Base-by-base conservation (phyloP, 1,140 invertebrate genomes). In the Diorhabda carinulata region DNA sequence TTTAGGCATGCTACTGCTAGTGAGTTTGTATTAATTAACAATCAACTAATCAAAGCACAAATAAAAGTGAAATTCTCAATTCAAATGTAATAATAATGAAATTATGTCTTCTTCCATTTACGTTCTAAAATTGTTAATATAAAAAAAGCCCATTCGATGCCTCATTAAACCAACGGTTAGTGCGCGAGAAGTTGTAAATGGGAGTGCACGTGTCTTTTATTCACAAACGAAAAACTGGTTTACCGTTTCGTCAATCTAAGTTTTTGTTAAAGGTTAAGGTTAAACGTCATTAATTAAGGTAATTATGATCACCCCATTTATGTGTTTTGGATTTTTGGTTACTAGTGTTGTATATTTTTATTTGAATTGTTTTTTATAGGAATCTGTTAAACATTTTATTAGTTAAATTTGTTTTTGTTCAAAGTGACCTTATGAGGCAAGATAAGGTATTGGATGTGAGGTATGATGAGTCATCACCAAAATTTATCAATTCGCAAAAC, bases 391-490 rank as follows among this genome's bases (percentile, higher is more conserved):
- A 52, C 2, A 52, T 52, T 52, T 52, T 9, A 52, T 5, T 52
- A 52, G 45, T 52, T 5, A 2, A 52, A 6, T 52, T 52, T 52
- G 5, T 52, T 52, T 52, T 52, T 52, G 45, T 52, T 52, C 8
- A 52, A 52, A 52, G 45, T 52, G 5, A 52, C 45, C 45, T 52
- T 52, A 25, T 52, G 45, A 52, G 45, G 45, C 45, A 52, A 52
- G 5, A 9, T 52, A 9, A 2, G 45, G 5, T 52, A 52, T 52
- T 52, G 45, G 45, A 52, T 52, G 45, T 9, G 45, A 47, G 44
- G 66, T 5, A 82, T 81, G 71, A 62, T 81, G 58, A 77, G 74
- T 59, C 64, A 78, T 61, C 67, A 82, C 73, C 74, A 72, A 42
- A 70, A 72, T 62, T 59, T 83, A 25, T 72, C 69, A 58, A 57